Evolutionary conservation across 1,140 invertebrate genomes (phyloP).

Genomic region (Zaprionus inermis): DNA sequence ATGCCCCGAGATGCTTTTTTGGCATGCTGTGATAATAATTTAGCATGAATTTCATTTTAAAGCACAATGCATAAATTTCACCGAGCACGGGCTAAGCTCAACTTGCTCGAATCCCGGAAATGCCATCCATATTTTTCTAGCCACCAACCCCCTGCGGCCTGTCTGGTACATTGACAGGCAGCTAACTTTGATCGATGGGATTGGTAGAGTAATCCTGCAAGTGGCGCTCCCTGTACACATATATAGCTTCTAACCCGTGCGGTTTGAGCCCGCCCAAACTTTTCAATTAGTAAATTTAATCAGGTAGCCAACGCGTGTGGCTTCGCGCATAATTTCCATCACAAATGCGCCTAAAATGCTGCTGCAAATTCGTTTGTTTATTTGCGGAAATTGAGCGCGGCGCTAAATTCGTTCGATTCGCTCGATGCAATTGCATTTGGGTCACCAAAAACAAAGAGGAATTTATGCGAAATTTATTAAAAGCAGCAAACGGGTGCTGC

Average conservation of each 20-base stretch:
- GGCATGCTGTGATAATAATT: constrained; percentile 47
- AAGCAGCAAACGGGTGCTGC: too few species aligned
- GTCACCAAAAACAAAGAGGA: constrained; percentile 50
- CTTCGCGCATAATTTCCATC: constrained; percentile 21
- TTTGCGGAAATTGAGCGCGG: constrained; percentile 64
- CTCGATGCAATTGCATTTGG: constrained; percentile 49
- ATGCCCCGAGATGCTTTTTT: constrained; percentile 20
- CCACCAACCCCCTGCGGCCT: background rate
- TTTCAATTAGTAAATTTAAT: constrained; percentile 73
- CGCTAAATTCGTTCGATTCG: constrained; percentile 15
- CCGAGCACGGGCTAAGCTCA: background rate
- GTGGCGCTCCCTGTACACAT: background rate
- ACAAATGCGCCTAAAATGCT: constrained; percentile 34
- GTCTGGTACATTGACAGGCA: constrained; percentile 3
- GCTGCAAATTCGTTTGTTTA: constrained; percentile 42
- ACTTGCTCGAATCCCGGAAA: background rate
- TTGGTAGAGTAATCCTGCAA: background rate
- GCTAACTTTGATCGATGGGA: constrained; percentile 37
- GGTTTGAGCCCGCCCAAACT: constrained; percentile 17
- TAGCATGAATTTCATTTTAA: constrained; percentile 31
- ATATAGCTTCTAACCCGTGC: too few species aligned
- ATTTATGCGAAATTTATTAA: constrained; percentile 20
- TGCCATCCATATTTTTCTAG: constrained; percentile 15
- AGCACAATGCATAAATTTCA: background rate
- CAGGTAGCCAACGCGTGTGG: constrained; percentile 13